These are phyloP conservation scores for Panthera uncia DNA, from an alignment of 2,113 vertebrate species.

Conservation along the genomic window DNA sequence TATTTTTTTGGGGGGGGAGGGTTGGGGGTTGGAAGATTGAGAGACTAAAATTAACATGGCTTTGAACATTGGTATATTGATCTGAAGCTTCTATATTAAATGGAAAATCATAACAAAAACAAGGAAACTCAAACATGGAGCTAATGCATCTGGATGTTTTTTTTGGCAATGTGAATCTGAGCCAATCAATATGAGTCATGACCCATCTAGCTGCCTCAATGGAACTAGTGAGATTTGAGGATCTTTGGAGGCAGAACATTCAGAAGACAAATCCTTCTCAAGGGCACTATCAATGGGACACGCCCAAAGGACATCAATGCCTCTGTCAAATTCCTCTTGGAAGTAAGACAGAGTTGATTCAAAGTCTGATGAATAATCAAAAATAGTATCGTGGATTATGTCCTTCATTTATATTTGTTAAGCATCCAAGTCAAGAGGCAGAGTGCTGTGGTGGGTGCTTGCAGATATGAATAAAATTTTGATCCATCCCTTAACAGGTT, in stretches of 20 bases:
- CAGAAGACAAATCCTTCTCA: background rate
- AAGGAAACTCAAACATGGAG: background rate
- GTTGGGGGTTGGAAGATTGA: background rate
- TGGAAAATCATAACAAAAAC: conserved; percentile 11
- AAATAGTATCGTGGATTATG: background rate
- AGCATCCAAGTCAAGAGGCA: background rate
- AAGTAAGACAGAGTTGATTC: background rate
- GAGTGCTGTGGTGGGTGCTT: background rate
- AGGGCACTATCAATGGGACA: background rate
- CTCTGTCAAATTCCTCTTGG: background rate
- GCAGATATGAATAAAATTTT: background rate
- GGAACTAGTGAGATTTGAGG: background rate
- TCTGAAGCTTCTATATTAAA: background rate
- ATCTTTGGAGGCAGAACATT: background rate
- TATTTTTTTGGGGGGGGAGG: background rate
- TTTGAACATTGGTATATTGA: background rate
- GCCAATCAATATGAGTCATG: background rate
- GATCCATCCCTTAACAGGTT: background rate
- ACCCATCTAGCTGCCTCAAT: background rate
- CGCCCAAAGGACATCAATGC: background rate
- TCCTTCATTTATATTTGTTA: conserved; percentile 14
- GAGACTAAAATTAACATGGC: background rate
- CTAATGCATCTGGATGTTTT: background rate
- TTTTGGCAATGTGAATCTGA: background rate
- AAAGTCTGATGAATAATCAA: background rate